These are phyloP conservation scores for Acanthosoma haemorrhoidale DNA, from an alignment of 2,888 invertebrate species.

Conservation along the genomic window DNA sequence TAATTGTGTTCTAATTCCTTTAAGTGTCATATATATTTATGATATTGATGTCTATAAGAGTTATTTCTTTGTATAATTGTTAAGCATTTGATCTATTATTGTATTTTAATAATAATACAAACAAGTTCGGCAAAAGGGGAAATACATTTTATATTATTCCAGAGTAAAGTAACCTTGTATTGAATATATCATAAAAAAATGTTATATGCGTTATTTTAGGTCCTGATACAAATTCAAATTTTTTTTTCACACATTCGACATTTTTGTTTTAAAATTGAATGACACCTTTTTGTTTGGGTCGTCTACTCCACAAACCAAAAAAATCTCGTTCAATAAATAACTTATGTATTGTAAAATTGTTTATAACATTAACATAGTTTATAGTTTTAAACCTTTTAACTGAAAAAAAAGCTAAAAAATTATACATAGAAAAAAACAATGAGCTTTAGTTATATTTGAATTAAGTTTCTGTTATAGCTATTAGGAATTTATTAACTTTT, in stretches of 20 bases:
- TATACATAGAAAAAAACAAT: neutral
- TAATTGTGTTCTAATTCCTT: no score
- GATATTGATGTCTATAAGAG: neutral
- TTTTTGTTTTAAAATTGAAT: no score
- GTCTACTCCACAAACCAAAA: neutral
- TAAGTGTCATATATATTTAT: neutral
- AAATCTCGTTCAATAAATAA: no score
- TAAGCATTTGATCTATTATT: constrained; percentile 6
- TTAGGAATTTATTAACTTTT: neutral
- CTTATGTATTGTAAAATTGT: no score
- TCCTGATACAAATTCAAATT: neutral
- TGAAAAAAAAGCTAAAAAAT: neutral
- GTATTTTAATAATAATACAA: neutral
- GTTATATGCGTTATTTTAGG: neutral
- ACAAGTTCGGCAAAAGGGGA: constrained; percentile 10
- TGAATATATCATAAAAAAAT: neutral
- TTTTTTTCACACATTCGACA: no score
- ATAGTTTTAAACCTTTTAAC: neutral
- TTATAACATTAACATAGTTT: neutral
- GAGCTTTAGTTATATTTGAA: neutral
- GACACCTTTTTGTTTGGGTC: no score
- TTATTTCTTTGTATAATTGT: neutral
- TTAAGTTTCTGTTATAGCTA: neutral
- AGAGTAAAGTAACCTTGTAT: neutral
- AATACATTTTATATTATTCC: neutral